These are phyloP conservation scores for Phoebastria nigripes DNA, from an alignment of 2,797 vertebrate species.

Conservation along the genomic window DNA sequence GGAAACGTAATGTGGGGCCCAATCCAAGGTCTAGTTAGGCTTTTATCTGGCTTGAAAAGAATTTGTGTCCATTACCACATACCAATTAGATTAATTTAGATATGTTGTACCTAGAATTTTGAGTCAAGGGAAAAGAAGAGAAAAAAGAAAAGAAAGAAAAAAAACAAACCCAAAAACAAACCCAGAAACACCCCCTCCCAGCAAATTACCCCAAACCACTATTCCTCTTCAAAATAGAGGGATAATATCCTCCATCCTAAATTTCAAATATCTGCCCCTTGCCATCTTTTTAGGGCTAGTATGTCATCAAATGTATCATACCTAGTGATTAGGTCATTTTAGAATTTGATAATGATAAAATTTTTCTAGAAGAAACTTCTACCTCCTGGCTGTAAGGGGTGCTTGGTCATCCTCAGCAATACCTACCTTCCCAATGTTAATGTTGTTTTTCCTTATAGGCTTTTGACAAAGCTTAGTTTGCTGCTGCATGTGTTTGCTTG, in stretches of 20 bases:
- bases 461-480: neutral
- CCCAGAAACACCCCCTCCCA: neutral
- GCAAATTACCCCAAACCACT: neutral
- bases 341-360: neutral
- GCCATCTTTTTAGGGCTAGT: neutral
- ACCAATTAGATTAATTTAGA: neutral
- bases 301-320: neutral
- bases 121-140: neutral
- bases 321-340: neutral
- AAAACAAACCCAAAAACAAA: too few relatives aligned
- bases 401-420: neutral
- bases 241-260: neutral
- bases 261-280: neutral
- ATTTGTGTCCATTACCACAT: neutral
- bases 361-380: neutral
- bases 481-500: neutral
- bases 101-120: neutral
- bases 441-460: neutral
- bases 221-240: neutral
- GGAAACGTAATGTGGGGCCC: fast-evolving
- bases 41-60: neutral
- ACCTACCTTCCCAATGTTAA: neutral
- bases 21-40: neutral
- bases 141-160: neutral
- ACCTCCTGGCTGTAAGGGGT: neutral